Conservation (phyloP, 2,797 vertebrate species). For the Neosilurus hyrtlii region DNA sequence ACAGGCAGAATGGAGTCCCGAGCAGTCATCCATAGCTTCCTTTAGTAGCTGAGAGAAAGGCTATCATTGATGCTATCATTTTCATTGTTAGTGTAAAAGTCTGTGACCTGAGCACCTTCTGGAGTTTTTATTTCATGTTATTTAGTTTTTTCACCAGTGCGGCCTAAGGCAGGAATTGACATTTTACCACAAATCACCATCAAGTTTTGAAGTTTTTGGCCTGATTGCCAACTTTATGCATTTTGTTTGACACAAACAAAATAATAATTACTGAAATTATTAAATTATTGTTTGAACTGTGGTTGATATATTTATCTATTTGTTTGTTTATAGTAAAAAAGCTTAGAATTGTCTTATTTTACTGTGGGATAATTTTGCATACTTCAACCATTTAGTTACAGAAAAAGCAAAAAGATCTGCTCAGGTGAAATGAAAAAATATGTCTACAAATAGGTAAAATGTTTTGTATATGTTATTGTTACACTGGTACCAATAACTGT, state of each 20-base stretch:
- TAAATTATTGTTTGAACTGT: not conserved
- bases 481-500: too few species aligned
- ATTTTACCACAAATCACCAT: not conserved
- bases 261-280: not conserved
- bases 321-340: too few species aligned
- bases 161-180: not conserved
- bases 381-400: not conserved
- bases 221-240: not conserved
- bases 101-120: conserved; percentile 1
- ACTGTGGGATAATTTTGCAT: not conserved
- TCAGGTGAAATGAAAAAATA: not conserved
- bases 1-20: conserved; percentile 31
- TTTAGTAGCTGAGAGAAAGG: conserved; percentile 27
- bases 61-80: not conserved
- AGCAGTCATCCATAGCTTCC: conserved; percentile 35
- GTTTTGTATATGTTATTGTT: not conserved
- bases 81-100: not conserved
- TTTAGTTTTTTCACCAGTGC: conserved; percentile 6
- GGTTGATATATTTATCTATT: not conserved
- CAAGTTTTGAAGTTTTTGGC: not conserved
- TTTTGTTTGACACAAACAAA: not conserved
- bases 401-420: not conserved
- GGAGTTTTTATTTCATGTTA: not conserved
- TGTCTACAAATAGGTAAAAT: not conserved
- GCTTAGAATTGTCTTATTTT: too few species aligned